Conservation (phyloP, 1,140 invertebrate genomes). For the Ctenoplectra terminalis region DNA sequence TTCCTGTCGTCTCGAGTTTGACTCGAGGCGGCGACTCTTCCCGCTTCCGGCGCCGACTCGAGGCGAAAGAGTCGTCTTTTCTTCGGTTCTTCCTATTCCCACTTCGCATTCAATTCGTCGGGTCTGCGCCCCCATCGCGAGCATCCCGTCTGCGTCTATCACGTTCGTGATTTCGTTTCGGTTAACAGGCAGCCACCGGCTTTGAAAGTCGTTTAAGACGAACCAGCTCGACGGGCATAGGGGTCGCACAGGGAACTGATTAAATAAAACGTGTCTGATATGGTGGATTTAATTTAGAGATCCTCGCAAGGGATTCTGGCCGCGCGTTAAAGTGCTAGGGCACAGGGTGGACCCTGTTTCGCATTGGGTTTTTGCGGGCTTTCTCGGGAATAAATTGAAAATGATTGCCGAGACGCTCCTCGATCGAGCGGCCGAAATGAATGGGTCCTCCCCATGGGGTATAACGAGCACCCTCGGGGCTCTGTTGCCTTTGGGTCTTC, state of each 20-base stretch:
- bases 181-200: conserved; percentile 63
- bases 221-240: conserved; percentile 48
- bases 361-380: conserved; percentile 57
- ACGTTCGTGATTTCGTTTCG: conserved; percentile 65
- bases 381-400: conserved; percentile 77
- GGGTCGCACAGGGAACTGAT: conserved; percentile 69
- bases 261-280: conserved; percentile 82
- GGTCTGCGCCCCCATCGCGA: conserved; percentile 43
- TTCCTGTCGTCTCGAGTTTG: conserved; percentile 27
- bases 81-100: conserved; percentile 20
- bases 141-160: conserved; percentile 62
- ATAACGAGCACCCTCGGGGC: conserved; percentile 42
- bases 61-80: conserved; percentile 32
- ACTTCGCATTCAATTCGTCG: conserved; percentile 47
- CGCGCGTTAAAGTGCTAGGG: conserved; percentile 48
- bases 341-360: conserved; percentile 51
- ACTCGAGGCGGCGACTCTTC: not conserved
- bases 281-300: conserved; percentile 80
- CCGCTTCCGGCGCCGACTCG: conserved; percentile 13
- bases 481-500: conserved; percentile 40
- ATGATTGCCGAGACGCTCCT: conserved; percentile 74
- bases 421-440: conserved; percentile 69
- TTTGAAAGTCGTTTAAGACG: conserved; percentile 75
- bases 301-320: conserved; percentile 45
- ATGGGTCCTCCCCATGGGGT: conserved; percentile 55